These are phyloP conservation scores for Elephantulus edwardii DNA, from an alignment of 2,113 vertebrate species.

Conservation along the genomic window DNA sequence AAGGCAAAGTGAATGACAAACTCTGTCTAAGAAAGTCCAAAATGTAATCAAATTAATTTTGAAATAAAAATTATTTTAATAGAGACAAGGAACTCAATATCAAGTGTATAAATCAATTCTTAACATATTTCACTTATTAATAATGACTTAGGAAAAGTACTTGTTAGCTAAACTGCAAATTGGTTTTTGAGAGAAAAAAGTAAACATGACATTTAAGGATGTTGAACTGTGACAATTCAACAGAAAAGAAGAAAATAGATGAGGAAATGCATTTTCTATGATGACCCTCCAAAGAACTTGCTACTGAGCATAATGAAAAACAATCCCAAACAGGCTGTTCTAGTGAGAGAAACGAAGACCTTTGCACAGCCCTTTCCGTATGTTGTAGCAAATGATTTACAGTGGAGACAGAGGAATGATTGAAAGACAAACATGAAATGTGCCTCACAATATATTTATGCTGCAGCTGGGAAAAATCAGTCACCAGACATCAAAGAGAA, in stretches of 20 bases:
- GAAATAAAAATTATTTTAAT: too few relatives aligned
- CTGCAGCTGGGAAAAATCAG: not conserved
- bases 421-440: not conserved
- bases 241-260: not conserved
- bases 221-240: constrained; percentile 12
- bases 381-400: not conserved
- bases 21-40: too few relatives aligned
- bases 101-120: not conserved
- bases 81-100: not conserved
- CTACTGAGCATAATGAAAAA: constrained; percentile 3
- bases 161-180: not conserved
- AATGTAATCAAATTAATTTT: too few relatives aligned
- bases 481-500: not conserved
- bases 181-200: too few relatives aligned
- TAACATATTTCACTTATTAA: constrained; percentile 41
- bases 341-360: not conserved
- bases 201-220: constrained; percentile 1
- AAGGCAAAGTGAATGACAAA: too few relatives aligned
- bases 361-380: not conserved
- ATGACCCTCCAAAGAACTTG: not conserved
- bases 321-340: not conserved
- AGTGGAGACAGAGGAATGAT: not conserved
- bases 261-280: not conserved
- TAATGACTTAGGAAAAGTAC: constrained; percentile 10
- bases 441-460: constrained; percentile 2